Evolutionary conservation across 2,797 vertebrate species (phyloP), one percentile per base, ranked within the genome.

Genomic region (Anguilla pacifica): DNA sequence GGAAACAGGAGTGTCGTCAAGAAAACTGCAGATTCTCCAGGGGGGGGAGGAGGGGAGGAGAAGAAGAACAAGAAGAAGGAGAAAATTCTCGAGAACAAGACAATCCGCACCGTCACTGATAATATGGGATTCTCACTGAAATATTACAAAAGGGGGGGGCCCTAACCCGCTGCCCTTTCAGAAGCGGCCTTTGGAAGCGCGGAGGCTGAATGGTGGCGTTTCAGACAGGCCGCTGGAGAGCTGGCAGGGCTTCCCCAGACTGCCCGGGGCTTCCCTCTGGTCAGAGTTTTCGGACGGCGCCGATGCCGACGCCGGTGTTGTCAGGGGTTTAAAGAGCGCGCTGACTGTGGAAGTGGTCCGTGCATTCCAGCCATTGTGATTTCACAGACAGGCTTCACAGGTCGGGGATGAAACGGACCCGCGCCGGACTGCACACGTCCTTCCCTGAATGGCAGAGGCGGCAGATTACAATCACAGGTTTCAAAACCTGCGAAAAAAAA

Each of bases 371-470:
- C 83, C 83, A 88, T 53, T 43, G 19, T 25, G 53, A 88, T 88
- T 88, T 88, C 87, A 88, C 83, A 88, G 67, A n/a, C 87, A 22
- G 83, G 70, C 70, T 31, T 88, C 83, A 85, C 53, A 49, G 53
- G 57, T 79, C 83, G 3, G 13, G 46, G 70, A 81, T 85, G 70
- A 84, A 31, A 70, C n/a, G 28, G 64, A 2, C 59, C 49, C 13
- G 86, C 46, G 25, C 64, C 55, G 28, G 74, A 5, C 67, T 6
- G 59, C 55, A 1, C 59, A 43, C 5, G 59, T 59, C 59, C 81
- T 17, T 22, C 53, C 22, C 17, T 6, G 43, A 70, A 84, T 72
- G 74, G 43, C 87, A 79, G 61, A 57, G 51, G n/a, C 6, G 25
- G 35, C 25, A 85, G 83, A 85, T 77, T 77, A 77, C 11, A 59